Conservation (phyloP, 1,140 invertebrate genomes). For the Bombus soroeensis region DNA sequence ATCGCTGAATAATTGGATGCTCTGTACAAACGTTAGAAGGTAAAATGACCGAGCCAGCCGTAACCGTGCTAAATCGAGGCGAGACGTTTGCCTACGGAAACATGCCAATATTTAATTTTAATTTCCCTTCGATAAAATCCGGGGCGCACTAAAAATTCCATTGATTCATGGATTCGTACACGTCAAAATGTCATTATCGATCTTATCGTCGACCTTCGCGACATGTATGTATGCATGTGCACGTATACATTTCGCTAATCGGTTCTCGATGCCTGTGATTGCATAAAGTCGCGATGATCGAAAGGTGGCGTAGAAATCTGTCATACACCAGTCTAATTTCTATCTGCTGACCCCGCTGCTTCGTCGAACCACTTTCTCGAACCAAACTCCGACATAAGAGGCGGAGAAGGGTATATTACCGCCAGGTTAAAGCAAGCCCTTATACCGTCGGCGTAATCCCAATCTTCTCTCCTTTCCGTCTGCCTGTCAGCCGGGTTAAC, state of each 20-base stretch:
- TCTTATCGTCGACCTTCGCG: conserved; percentile 1
- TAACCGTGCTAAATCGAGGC: not conserved
- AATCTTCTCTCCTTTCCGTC: conserved; percentile 71
- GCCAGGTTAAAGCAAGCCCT: conserved; percentile 71
- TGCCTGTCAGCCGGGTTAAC: conserved; percentile 78
- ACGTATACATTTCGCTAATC: too few species aligned
- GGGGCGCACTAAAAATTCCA: not conserved
- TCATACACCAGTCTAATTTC: conserved; percentile 32
- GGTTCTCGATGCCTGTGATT: too few species aligned
- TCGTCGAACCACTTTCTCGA: conserved; percentile 52
- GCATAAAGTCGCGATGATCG: not conserved
- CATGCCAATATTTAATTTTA: conserved; percentile 45
- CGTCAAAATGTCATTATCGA: conserved; percentile 29
- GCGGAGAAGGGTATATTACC: conserved; percentile 68
- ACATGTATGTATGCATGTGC: not conserved
- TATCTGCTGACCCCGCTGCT: conserved; percentile 63
- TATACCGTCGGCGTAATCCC: conserved; percentile 73
- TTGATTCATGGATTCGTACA: conserved; percentile 2
- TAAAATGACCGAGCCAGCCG: conserved; percentile 13
- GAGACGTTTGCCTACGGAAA: not conserved
- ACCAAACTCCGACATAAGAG: conserved; percentile 42
- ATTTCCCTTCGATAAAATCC: conserved; percentile 4
- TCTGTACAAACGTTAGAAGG: conserved; percentile 15
- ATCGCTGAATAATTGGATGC: conserved; percentile 19
- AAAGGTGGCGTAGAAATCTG: conserved; percentile 1